A percentile compares a stretch with the other conserved stretches of the same genome.
Evolutionary conservation across 2,113 vertebrate species (phyloP).

Genomic region (Syngnathus scovelli): DNA sequence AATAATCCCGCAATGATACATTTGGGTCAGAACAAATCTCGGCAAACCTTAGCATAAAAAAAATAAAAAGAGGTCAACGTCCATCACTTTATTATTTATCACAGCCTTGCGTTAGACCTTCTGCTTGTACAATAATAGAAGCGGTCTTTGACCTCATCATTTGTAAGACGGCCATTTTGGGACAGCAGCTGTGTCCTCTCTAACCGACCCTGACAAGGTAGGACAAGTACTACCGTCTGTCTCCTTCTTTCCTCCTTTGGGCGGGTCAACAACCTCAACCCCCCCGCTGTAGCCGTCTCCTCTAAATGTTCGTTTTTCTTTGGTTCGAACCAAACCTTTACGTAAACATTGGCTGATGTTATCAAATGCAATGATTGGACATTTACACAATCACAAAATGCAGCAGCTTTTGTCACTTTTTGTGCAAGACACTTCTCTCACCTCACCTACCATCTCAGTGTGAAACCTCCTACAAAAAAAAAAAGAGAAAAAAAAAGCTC

Average conservation of each 20-base stretch:
- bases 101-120: not conserved
- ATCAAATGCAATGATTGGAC: not conserved
- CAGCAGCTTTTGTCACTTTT: conserved; percentile 13
- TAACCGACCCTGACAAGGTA: conserved; percentile 11
- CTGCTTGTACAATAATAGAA: not conserved
- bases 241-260: conserved; percentile 10
- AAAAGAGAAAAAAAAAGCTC: conserved; percentile 18
- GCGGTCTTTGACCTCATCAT: conserved; percentile 14
- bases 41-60: not conserved
- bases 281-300: conserved; percentile 1
- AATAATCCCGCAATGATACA: too few relatives aligned
- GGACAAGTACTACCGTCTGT: conserved; percentile 33
- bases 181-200: conserved; percentile 12
- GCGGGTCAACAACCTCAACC: not conserved
- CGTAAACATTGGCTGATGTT: not conserved
- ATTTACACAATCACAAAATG: conserved; percentile 28
- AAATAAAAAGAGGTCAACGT: not conserved
- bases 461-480: conserved; percentile 13
- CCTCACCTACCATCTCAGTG: conserved; percentile 12
- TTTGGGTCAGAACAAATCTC: not conserved
- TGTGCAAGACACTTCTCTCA: conserved; percentile 15
- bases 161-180: not conserved
- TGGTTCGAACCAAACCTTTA: too few relatives aligned
- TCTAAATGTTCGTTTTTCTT: too few relatives aligned
- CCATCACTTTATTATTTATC: not conserved